A percentile compares a stretch with the other conserved stretches of the same genome.
Conservation (phyloP, 2,113 vertebrate genomes). For the Coreoperca whiteheadi region DNA sequence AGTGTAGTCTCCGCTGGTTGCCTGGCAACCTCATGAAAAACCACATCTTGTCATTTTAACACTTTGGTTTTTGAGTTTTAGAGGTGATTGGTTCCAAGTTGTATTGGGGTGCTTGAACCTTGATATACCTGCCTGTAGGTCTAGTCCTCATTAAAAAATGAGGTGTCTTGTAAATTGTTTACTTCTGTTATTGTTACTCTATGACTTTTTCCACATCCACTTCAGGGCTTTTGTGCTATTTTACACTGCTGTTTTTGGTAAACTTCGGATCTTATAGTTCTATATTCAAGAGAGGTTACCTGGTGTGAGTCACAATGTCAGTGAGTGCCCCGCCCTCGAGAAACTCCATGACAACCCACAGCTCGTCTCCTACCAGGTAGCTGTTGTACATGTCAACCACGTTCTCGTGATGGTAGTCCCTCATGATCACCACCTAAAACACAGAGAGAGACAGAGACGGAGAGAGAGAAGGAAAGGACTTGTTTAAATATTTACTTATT, state of each 20-base stretch:
- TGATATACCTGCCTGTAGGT: not conserved
- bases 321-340: slow-evolving; percentile 98
- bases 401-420: slow-evolving; percentile 99
- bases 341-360: slow-evolving; percentile 99
- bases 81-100: not conserved
- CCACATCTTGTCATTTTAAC: too few species aligned
- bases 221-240: not conserved
- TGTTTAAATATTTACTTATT: not conserved
- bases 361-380: slow-evolving; percentile 95
- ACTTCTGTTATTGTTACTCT: not conserved
- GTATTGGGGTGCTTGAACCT: not conserved
- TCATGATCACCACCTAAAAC: slow-evolving; percentile 96
- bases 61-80: not conserved
- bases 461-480: not conserved
- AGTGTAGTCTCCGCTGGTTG: too few species aligned
- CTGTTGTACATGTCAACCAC: slow-evolving; percentile 99
- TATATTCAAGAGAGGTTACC: slow-evolving; percentile 80
- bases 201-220: not conserved
- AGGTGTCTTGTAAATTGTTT: not conserved
- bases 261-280: not conserved
- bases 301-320: slow-evolving; percentile 98
- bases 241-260: not conserved
- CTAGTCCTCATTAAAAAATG: not conserved
- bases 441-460: not conserved
- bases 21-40: too few species aligned